These are phyloP conservation scores for Orchesella cincta DNA, from an alignment of 1,140 invertebrate species.

Conservation along the genomic window DNA sequence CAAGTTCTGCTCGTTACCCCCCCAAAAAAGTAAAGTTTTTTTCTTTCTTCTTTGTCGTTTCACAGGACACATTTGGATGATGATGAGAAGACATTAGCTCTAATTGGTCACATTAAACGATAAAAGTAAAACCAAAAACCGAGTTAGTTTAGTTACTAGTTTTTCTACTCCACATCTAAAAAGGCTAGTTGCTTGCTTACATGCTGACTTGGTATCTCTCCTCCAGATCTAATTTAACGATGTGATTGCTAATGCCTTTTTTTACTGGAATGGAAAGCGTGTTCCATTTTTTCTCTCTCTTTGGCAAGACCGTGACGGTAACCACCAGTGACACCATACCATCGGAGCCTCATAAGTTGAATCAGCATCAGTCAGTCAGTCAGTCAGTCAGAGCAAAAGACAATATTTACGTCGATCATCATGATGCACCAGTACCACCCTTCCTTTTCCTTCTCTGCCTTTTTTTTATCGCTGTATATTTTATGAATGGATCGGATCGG, in stretches of 20 bases:
- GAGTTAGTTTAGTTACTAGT: neutral
- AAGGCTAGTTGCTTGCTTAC: neutral
- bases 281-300: neutral
- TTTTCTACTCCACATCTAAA: neutral
- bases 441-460: no score
- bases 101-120: constrained; percentile 27
- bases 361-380: no score
- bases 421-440: no score
- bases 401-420: neutral
- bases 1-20: neutral
- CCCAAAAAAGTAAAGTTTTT: neutral
- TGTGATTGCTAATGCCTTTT: neutral
- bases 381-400: neutral
- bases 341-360: neutral
- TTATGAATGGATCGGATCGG: constrained; percentile 17
- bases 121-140: neutral
- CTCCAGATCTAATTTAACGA: neutral
- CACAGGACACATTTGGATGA: neutral
- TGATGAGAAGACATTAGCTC: constrained; percentile 22
- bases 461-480: constrained; percentile 1
- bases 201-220: neutral
- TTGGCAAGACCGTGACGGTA: neutral
- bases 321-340: neutral
- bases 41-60: neutral
- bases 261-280: neutral